Evolutionary conservation across 1,140 invertebrate species (phyloP), one percentile per base, ranked within the genome.

Genomic region (Camponotus vicinus): DNA sequence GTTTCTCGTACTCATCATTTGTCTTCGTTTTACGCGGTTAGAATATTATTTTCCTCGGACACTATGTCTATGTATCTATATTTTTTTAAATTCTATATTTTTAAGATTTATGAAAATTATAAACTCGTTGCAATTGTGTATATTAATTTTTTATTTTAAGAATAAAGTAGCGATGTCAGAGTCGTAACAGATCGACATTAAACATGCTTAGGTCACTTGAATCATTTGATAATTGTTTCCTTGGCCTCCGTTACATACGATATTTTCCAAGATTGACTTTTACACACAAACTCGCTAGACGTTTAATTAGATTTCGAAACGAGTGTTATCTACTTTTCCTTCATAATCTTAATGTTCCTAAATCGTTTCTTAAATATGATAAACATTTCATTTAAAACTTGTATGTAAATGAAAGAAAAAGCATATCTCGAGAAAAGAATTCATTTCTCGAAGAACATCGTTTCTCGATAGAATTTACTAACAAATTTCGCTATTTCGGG

Each of bases 261-360:
- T 80, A 79, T 49, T 57, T 27, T n/a, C n/a, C 45, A 73, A 73
- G 13, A 11, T 76, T 18, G 11, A 61, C 52, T 75, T 75, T 83
- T 45, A 15, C 45, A 21, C 21, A 32, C 27, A 59, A 73, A 57
- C 1, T 37, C 4, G 18, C 2, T 34, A 34, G 32, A 42, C 21
- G 27, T 32, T 66, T 18, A 42, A 27, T 73, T 15, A 37, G 8
- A 34, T 45, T 75, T 49, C 5, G n/a, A 59, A 45, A 75, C 7
- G 1, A 78, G 7, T n/a, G 21, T 6, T 34, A 21, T 59, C 52
- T 57, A 9, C 34, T 11, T 34, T n/a, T 6, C 13, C 18, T 76
- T 40, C 42, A 40, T 21, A 18, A 52, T 52, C 4, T 52, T 52
- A 52, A 18, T 52, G 15, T 52, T 52, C 0, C 1, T 4, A 52